A percentile compares a stretch with the other conserved stretches of the same genome.
These are phyloP conservation scores for Cydia pomonella DNA, from an alignment of 1,140 invertebrate species.

Conservation along the genomic window DNA sequence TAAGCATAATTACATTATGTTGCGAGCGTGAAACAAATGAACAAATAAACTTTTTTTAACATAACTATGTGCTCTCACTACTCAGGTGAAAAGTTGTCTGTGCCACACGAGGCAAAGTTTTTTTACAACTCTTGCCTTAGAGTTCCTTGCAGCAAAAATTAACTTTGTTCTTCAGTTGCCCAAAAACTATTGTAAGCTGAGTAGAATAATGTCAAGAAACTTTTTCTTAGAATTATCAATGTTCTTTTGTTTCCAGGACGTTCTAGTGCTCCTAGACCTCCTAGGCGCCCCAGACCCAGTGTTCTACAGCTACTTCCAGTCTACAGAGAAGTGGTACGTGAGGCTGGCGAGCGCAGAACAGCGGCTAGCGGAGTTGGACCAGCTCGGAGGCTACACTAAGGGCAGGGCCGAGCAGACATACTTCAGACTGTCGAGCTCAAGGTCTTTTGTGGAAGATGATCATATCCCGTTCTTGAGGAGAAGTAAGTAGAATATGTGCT, in stretches of 20 bases:
- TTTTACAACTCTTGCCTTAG: too few relatives aligned
- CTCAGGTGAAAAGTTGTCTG: too few relatives aligned
- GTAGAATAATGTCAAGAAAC: too few relatives aligned
- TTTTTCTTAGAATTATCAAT: background rate
- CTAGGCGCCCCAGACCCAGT: slow-evolving; percentile 91
- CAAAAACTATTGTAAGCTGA: too few relatives aligned
- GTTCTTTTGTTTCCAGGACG: slow-evolving; percentile 83
- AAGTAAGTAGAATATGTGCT: slow-evolving; percentile 83
- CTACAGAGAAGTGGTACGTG: slow-evolving; percentile 87
- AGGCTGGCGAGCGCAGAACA: slow-evolving; percentile 85
- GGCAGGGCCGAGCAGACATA: slow-evolving; percentile 81
- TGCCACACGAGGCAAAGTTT: too few relatives aligned
- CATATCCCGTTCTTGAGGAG: slow-evolving; percentile 94
- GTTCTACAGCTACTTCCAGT: slow-evolving; percentile 92
- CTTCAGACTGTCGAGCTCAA: slow-evolving; percentile 84
- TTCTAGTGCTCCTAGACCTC: slow-evolving; percentile 96
- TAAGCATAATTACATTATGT: too few relatives aligned
- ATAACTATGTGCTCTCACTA: too few relatives aligned
- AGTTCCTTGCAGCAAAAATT: background rate
- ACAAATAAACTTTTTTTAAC: too few relatives aligned
- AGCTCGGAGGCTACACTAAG: slow-evolving; percentile 81
- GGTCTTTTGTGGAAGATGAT: slow-evolving; percentile 93
- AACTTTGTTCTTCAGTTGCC: too few relatives aligned
- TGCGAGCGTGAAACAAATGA: too few relatives aligned
- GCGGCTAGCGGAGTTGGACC: slow-evolving; percentile 77